Evolutionary conservation across 2,797 vertebrate genomes (phyloP).

Genomic region (Manis crassicaudata): DNA sequence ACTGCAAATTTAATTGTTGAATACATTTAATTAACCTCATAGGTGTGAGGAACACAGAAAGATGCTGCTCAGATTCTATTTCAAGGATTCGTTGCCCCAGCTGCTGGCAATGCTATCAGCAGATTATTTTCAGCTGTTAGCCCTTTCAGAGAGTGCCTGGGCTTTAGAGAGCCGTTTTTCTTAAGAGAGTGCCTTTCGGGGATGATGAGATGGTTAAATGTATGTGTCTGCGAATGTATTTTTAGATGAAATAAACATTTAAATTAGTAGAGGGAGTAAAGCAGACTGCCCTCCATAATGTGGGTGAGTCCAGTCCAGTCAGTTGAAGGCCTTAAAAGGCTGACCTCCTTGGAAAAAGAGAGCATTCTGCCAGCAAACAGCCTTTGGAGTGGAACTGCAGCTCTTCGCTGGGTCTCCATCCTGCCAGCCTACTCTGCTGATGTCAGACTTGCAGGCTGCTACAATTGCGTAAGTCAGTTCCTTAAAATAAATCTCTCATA

Average conservation of each 20-base stretch:
- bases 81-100: not conserved
- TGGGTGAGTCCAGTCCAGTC: not conserved
- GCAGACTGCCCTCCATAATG: not conserved
- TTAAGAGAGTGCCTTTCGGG: not conserved
- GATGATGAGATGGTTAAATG: not conserved
- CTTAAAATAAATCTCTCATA: not conserved
- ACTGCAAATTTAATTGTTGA: not conserved
- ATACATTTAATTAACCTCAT: not conserved
- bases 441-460: not conserved
- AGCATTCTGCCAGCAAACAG: accelerated
- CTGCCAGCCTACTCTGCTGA: not conserved
- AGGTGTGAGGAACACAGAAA: not conserved
- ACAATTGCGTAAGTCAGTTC: not conserved
- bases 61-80: not conserved
- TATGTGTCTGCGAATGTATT: not conserved
- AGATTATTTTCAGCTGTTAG: not conserved
- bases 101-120: not conserved
- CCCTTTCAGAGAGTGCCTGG: not conserved
- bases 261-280: slow-evolving; percentile 9
- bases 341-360: accelerated
- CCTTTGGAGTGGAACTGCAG: accelerated
- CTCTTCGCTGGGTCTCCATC: not conserved
- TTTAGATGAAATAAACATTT: not conserved
- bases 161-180: not conserved
- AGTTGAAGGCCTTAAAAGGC: not conserved